Evolutionary conservation across 2,797 vertebrate genomes (phyloP).

Genomic region (Enteromius argenteus): DNA sequence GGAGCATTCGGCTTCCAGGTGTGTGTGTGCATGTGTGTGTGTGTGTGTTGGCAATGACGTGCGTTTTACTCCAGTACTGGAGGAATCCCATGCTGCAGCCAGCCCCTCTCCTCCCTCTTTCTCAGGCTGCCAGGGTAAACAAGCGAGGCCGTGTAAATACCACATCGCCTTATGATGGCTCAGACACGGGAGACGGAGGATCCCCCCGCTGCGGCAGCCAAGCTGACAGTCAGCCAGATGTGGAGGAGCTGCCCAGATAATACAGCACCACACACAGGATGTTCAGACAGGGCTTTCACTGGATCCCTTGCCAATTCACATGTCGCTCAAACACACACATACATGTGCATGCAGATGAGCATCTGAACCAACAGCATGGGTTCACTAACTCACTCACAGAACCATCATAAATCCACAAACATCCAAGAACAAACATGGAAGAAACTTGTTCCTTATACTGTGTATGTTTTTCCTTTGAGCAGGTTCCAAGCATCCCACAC

Average conservation of each 20-base stretch:
- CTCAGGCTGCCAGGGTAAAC: conserved; percentile 59
- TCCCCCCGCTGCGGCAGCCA: conserved; percentile 46
- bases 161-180: conserved; percentile 49
- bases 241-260: conserved; percentile 49
- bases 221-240: conserved; percentile 57
- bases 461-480: conserved; percentile 65
- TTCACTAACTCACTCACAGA: conserved; percentile 2
- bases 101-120: conserved; percentile 42
- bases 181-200: conserved; percentile 49
- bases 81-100: conserved; percentile 65
- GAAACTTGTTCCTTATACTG: conserved; percentile 32
- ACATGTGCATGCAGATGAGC: conserved; percentile 15
- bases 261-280: conserved; percentile 40
- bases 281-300: conserved; percentile 34
- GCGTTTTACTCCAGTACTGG: conserved; percentile 64
- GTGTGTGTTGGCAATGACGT: conserved; percentile 43
- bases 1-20: conserved; percentile 20
- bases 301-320: conserved; percentile 37
- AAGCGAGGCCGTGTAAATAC: conserved; percentile 55
- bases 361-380: conserved; percentile 37
- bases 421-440: conserved; percentile 23
- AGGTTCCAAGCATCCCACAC: conserved; percentile 68
- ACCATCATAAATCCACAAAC: neutral
- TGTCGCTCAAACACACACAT: conserved; percentile 31
- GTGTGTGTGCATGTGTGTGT: conserved; percentile 3